Evolutionary conservation across 2,888 invertebrate species (phyloP).

Genomic region (Cerastis rubricosa): DNA sequence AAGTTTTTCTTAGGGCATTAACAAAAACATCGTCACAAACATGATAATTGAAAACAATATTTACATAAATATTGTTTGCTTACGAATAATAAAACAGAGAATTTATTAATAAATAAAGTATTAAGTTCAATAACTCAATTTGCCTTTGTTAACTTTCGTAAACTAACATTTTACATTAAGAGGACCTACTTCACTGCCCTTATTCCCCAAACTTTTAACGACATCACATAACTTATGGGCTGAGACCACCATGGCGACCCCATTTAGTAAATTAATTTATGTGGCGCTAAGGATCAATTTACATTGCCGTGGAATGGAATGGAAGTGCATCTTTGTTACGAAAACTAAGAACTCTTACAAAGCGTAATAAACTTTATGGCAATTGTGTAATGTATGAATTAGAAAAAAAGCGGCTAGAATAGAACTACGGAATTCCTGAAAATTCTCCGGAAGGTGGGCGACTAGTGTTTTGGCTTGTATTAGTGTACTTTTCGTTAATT

Average conservation of each 20-base stretch:
- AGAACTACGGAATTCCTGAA: neutral
- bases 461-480: neutral
- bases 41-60: neutral
- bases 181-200: neutral
- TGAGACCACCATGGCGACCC: neutral
- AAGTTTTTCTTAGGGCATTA: no score
- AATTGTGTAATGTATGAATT: neutral
- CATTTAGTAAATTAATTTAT: constrained; percentile 25
- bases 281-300: neutral
- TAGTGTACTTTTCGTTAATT: no score
- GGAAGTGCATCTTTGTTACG: neutral
- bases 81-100: neutral
- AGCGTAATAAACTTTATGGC: neutral
- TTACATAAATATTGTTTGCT: neutral
- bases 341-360: neutral
- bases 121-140: constrained; percentile 22
- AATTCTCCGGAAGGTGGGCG: neutral
- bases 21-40: neutral
- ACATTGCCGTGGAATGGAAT: neutral
- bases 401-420: neutral
- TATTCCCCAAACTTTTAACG: constrained; percentile 19
- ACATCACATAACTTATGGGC: constrained; percentile 23
- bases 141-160: neutral
- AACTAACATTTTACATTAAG: constrained; percentile 28
- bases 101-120: neutral